These are phyloP conservation scores for Enteromius unitaeniatus DNA, from an alignment of 2,797 vertebrate species.

Conservation along the genomic window DNA sequence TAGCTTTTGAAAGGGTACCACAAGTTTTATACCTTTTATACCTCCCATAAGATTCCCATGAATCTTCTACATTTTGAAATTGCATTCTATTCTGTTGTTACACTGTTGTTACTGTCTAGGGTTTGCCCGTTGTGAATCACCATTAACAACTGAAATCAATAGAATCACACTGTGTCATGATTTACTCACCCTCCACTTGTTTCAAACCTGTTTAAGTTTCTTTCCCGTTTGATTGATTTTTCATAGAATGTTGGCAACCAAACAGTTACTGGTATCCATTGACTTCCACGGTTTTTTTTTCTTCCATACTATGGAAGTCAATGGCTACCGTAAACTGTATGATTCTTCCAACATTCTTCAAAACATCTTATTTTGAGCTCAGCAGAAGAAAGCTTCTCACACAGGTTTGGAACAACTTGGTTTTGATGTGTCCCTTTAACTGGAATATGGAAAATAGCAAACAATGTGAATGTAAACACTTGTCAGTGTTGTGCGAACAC, in stretches of 20 bases:
- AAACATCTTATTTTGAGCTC: neutral
- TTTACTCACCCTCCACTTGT: neutral
- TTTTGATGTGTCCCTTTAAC: neutral
- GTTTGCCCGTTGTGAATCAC: neutral
- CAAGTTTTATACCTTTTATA: neutral
- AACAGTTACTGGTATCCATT: neutral
- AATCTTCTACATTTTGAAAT: neutral
- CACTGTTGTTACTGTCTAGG: neutral
- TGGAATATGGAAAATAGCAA: neutral
- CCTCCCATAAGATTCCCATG: neutral
- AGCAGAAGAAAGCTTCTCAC: neutral
- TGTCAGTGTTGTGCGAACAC: neutral
- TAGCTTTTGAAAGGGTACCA: neutral
- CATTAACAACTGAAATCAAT: neutral
- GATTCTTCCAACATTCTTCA: neutral
- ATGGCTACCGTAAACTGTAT: neutral
- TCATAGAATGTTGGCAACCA: neutral
- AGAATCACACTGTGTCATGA: neutral
- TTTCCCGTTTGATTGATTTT: neutral
- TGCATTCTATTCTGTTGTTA: neutral
- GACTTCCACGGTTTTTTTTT: neutral
- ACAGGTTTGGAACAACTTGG: neutral
- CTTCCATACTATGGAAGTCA: neutral
- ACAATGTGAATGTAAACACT: conserved; percentile 10
- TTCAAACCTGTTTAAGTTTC: neutral